Evolutionary conservation across 1,140 invertebrate genomes (phyloP).

Genomic region (Andricus grossulariae): DNA sequence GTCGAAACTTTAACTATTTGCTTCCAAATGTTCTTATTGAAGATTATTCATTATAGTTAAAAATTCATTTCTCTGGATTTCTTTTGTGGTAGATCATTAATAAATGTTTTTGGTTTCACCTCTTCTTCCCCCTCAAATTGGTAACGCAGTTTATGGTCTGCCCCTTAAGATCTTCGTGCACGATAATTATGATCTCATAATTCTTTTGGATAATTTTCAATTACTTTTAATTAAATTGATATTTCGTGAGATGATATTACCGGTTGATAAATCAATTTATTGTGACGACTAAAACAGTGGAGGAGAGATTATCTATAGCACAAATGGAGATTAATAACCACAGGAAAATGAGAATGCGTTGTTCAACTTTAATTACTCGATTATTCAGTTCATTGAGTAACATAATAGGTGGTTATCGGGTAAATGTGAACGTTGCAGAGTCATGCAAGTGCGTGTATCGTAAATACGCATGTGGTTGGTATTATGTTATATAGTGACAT

Average conservation of each 20-base stretch:
- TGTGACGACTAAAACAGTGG: not conserved
- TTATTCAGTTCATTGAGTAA: slow-evolving; percentile 16
- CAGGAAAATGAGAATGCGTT: not conserved
- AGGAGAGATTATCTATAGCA: not conserved
- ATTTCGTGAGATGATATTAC: not conserved
- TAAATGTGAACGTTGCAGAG: not conserved
- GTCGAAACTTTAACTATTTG: too few relatives aligned
- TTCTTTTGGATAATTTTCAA: too few relatives aligned
- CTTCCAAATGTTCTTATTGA: too few relatives aligned
- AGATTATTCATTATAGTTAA: too few relatives aligned
- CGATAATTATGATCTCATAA: too few relatives aligned
- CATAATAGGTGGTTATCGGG: not conserved
- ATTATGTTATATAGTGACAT: slow-evolving; percentile 18
- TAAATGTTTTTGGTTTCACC: too few relatives aligned
- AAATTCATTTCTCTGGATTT: too few relatives aligned
- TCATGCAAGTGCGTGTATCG: slow-evolving; percentile 1
- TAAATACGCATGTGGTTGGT: slow-evolving; percentile 2
- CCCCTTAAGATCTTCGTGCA: too few relatives aligned
- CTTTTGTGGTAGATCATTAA: too few relatives aligned
- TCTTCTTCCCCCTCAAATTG: too few relatives aligned
- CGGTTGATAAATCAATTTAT: slow-evolving; percentile 4
- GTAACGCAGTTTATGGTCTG: too few relatives aligned
- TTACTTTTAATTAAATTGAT: too few relatives aligned
- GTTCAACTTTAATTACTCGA: not conserved
- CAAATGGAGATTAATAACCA: not conserved